phyloP scores from a whole-genome alignment of 2,113 vertebrate species.

The Pollimyrus isidori region DNA sequence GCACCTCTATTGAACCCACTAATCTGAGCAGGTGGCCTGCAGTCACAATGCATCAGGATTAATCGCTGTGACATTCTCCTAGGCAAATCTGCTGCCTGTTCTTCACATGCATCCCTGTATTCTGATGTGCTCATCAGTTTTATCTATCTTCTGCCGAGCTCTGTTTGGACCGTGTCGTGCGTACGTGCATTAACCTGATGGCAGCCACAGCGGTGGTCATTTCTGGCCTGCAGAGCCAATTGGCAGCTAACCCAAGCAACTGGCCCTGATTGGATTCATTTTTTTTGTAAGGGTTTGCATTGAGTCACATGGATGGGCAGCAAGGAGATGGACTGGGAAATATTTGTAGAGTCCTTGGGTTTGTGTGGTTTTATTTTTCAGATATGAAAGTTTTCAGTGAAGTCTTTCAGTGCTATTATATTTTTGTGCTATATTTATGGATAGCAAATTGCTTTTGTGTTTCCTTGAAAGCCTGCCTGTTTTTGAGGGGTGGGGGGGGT shows the following conservation, averaged over 20 bases:
- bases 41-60: background rate
- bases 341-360: background rate
- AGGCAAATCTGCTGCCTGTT: background rate
- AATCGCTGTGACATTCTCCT: background rate
- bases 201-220: background rate
- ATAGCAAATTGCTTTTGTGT: background rate
- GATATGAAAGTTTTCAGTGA: background rate
- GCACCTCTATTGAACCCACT: background rate
- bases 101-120: background rate
- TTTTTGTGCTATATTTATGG: background rate
- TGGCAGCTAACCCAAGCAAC: background rate
- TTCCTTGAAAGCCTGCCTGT: background rate
- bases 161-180: background rate
- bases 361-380: background rate
- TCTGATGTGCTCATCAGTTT: background rate
- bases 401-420: background rate
- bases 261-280: background rate
- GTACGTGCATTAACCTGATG: background rate
- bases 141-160: background rate
- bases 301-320: background rate
- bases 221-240: background rate
- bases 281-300: background rate
- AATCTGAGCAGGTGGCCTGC: background rate
- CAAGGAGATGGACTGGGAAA: background rate
- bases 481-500: background rate